A percentile compares a stretch with the other conserved stretches of the same genome.
Conservation (phyloP, 2,113 vertebrate genomes). For the Catharus minimus region DNA sequence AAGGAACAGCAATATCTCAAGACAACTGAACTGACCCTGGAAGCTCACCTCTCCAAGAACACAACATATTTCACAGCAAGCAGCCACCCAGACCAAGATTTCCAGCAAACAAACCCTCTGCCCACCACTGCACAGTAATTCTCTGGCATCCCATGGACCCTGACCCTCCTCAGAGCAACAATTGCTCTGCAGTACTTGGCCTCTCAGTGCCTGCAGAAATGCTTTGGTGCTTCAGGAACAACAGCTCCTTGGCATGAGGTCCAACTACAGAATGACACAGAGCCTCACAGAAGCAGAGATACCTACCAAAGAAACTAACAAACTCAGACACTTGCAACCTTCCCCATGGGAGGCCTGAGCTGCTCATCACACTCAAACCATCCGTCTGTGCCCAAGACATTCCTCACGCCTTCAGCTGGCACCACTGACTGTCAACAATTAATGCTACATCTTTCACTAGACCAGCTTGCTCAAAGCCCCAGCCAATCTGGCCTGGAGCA, state of each 20-base stretch:
- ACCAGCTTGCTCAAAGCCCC: neutral
- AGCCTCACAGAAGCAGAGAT: neutral
- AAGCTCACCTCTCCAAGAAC: neutral
- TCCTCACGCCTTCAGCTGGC: neutral
- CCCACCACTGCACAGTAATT: neutral
- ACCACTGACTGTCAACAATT: neutral
- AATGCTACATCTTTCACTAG: neutral
- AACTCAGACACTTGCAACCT: neutral
- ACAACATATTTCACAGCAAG: neutral
- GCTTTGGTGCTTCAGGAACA: neutral
- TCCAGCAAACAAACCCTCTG: neutral
- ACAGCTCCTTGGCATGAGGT: neutral
- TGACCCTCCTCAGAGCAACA: neutral
- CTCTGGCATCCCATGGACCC: neutral
- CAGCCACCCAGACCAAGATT: neutral
- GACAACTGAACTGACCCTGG: neutral
- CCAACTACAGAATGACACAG: neutral
- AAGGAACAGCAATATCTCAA: neutral
- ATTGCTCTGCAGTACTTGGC: rapidly evolving
- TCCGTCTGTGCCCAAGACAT: neutral
- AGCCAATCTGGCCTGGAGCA: neutral
- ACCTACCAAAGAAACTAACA: neutral
- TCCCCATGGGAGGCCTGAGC: neutral
- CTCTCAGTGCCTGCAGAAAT: neutral
- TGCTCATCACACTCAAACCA: neutral